phyloP scores from a whole-genome alignment of 2,797 vertebrate genomes.

The Halcyon chelicuti region DNA sequence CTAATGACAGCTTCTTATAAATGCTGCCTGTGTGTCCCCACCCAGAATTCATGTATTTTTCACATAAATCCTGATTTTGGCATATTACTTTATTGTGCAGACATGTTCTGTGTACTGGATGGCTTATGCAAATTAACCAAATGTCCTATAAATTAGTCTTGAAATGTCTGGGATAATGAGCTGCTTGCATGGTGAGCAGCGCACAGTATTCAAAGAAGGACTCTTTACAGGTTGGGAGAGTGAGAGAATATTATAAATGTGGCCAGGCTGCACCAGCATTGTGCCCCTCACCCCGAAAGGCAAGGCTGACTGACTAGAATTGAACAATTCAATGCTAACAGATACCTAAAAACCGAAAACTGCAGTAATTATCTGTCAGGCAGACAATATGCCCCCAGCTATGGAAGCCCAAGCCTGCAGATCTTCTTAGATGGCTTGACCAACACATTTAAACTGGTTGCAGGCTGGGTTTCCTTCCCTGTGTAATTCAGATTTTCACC shows the following conservation, averaged over 20 bases:
- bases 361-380: background rate
- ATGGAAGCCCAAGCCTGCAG: background rate
- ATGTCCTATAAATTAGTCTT: slow-evolving; percentile 62
- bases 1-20: slow-evolving; percentile 21
- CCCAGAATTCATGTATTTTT: background rate
- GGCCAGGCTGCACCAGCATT: background rate
- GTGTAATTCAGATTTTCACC: background rate
- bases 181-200: background rate
- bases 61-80: slow-evolving; percentile 59
- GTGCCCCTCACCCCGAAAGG: background rate
- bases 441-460: background rate
- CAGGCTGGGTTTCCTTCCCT: background rate
- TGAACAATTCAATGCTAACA: background rate
- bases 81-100: slow-evolving; percentile 51
- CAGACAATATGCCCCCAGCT: background rate
- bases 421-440: background rate
- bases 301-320: background rate
- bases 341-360: background rate
- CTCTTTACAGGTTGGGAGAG: background rate
- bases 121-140: slow-evolving; percentile 68
- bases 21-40: background rate
- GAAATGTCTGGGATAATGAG: slow-evolving; percentile 55
- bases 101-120: slow-evolving; percentile 52
- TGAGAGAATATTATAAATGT: background rate
- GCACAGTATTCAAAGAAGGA: background rate